Evolutionary conservation across 2,113 vertebrate genomes (phyloP), one percentile per base, ranked within the genome.

Genomic region (Shinisaurus crocodilurus): DNA sequence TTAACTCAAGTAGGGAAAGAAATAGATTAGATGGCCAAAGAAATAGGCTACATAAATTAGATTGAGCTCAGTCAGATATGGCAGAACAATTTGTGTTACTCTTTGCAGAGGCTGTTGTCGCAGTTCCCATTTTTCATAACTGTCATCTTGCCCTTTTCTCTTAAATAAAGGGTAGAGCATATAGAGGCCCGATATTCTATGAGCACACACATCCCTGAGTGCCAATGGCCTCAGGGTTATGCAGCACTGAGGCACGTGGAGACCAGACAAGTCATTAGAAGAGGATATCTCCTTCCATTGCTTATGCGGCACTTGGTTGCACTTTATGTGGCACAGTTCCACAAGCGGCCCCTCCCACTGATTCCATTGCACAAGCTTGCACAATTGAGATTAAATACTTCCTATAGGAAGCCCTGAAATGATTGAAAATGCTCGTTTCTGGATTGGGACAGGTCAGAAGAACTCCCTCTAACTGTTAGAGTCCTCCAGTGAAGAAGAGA

Each of bases 41-140:
- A 88, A 50, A 69, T 76, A 75, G 83, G 84, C 82, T 54, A 70
- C 92, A 83, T 94, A 91, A 91, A n/a, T 85, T 91, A 89, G 23
- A 91, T 81, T 89, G 82, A 57, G 93, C 94, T 94, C 77, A 34
- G 32, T 77, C 84, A 84, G 27, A 50, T 82, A 34, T 84, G 89
- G 65, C 74, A 85, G 77, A 93, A 70, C 84, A 90, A 94, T 90
- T 90, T 95, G 12, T 91, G 86, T 76, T 96, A 94, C 91, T 93
- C 84, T 96, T 96, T 91, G 37, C 32, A 34, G 88, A 93, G 54
- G 82, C 27, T 82, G 60, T 82, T 92, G 86, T 80, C 84, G 76
- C 23, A 77, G 20, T 23, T 90, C 76, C 50, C 1, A 6, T 79
- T 90, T 92, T 92, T 93, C 87, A 12, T 88, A 67, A 93, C 93